phyloP scores from a whole-genome alignment of 2,888 invertebrate genomes.

The Drosophila austrosaltans region DNA sequence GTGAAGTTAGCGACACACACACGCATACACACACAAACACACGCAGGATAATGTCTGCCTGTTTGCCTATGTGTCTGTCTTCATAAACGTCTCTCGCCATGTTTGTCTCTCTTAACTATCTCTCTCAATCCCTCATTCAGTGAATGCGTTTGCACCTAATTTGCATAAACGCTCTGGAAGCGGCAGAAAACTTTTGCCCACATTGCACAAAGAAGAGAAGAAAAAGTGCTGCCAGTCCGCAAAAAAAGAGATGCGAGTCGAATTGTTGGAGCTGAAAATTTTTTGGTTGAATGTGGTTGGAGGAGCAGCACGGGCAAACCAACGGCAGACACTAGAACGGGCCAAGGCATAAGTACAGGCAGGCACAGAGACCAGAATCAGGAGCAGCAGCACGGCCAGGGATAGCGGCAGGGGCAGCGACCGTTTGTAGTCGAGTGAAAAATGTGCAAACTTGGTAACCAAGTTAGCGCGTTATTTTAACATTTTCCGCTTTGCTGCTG shows the following conservation, averaged over 20 bases:
- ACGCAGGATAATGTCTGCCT: slow-evolving; percentile 71
- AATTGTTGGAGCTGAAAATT: slow-evolving; percentile 30
- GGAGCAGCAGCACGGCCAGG: neutral
- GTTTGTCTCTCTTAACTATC: slow-evolving; percentile 37
- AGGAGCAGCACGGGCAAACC: neutral
- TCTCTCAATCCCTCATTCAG: slow-evolving; percentile 44
- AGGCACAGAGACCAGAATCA: neutral
- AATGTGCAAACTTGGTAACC: slow-evolving; percentile 79
- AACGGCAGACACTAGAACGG: no score
- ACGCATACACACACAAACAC: slow-evolving; percentile 15
- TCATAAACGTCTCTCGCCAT: slow-evolving; percentile 54
- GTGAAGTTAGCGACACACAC: neutral
- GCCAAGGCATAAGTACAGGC: neutral
- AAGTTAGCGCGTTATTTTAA: slow-evolving; percentile 79
- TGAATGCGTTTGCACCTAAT: slow-evolving; percentile 74
- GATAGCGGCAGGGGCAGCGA: slow-evolving; percentile 18
- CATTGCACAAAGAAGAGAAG: slow-evolving; percentile 69
- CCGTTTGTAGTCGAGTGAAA: slow-evolving; percentile 71
- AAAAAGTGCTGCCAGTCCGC: slow-evolving; percentile 44
- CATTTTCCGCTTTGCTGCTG: slow-evolving; percentile 73
- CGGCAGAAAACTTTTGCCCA: slow-evolving; percentile 76
- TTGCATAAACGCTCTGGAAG: slow-evolving; percentile 79
- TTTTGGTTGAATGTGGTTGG: slow-evolving; percentile 2
- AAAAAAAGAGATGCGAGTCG: slow-evolving; percentile 42
- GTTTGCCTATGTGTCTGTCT: slow-evolving; percentile 61